These are phyloP conservation scores for Eulimnadia texana DNA, from an alignment of 1,140 invertebrate genomes.

Conservation along the genomic window DNA sequence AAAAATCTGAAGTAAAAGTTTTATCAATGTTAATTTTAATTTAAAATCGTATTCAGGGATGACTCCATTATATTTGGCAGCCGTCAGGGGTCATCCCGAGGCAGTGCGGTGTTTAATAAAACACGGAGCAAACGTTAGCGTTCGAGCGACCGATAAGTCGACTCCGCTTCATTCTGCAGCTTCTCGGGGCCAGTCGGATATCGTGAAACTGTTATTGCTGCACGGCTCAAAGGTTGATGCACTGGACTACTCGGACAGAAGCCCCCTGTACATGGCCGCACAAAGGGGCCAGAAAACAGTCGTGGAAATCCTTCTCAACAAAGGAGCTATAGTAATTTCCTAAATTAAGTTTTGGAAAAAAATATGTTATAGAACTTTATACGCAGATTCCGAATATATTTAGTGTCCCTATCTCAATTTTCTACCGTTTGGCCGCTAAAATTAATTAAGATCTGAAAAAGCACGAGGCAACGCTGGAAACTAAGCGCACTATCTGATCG, in stretches of 20 bases:
- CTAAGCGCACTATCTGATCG: no score
- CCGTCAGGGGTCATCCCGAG: slow-evolving; percentile 26
- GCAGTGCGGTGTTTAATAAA: slow-evolving; percentile 23
- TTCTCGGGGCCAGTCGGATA: slow-evolving; percentile 34
- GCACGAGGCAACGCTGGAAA: neutral
- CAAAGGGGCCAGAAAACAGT: slow-evolving; percentile 31
- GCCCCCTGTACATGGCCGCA: slow-evolving; percentile 38
- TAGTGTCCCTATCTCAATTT: no score
- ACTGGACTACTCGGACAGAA: slow-evolving; percentile 38
- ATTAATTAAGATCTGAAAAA: neutral
- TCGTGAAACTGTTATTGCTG: slow-evolving; percentile 40
- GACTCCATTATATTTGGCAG: slow-evolving; percentile 32
- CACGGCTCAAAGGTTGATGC: slow-evolving; percentile 39
- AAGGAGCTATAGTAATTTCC: slow-evolving; percentile 33
- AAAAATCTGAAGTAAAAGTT: neutral
- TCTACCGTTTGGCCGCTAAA: no score
- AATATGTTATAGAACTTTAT: no score
- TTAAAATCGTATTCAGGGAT: slow-evolving; percentile 29
- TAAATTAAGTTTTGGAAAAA: neutral
- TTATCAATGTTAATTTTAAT: slow-evolving; percentile 23
- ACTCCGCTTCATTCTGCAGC: slow-evolving; percentile 35
- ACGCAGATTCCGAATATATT: no score
- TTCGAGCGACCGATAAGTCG: slow-evolving; percentile 25
- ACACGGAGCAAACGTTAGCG: slow-evolving; percentile 3
- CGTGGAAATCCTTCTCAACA: slow-evolving; percentile 33